Conservation (phyloP, 2,113 vertebrate genomes). For the Fregata magnificens region DNA sequence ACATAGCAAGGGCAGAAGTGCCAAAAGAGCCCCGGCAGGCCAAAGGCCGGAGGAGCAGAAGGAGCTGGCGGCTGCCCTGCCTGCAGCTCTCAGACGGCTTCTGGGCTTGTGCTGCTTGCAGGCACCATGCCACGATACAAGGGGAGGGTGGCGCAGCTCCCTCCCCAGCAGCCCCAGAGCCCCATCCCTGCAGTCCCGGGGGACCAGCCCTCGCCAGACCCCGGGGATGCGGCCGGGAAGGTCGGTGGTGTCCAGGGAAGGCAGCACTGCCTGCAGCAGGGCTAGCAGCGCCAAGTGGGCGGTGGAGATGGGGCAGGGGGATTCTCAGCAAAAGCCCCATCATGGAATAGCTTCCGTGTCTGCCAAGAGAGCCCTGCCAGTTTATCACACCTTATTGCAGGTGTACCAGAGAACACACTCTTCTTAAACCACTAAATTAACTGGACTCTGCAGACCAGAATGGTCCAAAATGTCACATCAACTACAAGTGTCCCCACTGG, state of each 20-base stretch:
- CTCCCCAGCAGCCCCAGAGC: neutral
- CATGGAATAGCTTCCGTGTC: neutral
- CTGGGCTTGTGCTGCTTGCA: neutral
- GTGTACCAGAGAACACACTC: neutral
- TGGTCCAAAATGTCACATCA: neutral
- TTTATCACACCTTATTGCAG: neutral
- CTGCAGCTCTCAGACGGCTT: neutral
- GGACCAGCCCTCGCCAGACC: neutral
- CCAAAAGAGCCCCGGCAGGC: neutral
- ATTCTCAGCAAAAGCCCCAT: neutral
- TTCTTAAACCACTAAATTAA: neutral
- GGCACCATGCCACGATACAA: too few species aligned
- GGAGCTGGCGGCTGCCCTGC: neutral
- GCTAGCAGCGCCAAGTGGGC: accelerated
- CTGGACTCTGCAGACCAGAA: neutral
- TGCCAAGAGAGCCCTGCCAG: neutral
- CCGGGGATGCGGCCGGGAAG: accelerated
- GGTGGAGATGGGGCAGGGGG: neutral
- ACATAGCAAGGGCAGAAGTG: neutral
- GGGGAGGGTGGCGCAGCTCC: neutral
- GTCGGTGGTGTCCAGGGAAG: neutral
- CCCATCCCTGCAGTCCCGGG: neutral
- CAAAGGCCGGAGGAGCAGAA: neutral
- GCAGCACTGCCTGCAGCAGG: neutral
- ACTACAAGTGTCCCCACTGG: too few species aligned